Conservation (phyloP, 2,797 vertebrate species). For the Xenopus petersii region DNA sequence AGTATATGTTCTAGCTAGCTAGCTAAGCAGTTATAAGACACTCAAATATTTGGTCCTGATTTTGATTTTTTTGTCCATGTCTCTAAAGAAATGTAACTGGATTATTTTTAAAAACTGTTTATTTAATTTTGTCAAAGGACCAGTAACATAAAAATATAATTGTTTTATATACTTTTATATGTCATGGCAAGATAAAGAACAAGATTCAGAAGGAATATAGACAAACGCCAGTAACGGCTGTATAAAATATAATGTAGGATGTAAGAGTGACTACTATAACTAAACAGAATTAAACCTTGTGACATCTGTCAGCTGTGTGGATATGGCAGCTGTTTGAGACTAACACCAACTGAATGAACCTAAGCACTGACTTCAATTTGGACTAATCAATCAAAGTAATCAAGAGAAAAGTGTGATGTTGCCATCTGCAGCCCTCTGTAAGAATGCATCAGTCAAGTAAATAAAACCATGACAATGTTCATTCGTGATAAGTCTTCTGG, state of each 20-base stretch:
- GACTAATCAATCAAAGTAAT: conserved; percentile 48
- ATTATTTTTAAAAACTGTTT: no score
- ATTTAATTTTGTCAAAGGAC: no score
- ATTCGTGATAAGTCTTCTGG: conserved; percentile 41
- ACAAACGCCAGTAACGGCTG: conserved; percentile 3
- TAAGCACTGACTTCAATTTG: conserved; percentile 46
- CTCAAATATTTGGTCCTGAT: no score
- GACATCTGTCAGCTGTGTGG: conserved; percentile 44
- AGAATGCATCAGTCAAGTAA: conserved; percentile 46
- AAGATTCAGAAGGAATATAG: not conserved
- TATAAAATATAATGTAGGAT: conserved; percentile 20
- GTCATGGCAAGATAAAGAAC: no score
- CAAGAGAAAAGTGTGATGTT: conserved; percentile 39
- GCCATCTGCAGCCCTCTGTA: conserved; percentile 38
- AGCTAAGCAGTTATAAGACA: no score
- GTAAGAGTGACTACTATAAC: conserved; percentile 32
- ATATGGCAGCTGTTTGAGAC: conserved; percentile 41
- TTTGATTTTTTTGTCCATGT: no score
- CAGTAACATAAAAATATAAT: no score
- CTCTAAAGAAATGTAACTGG: no score
- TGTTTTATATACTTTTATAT: no score
- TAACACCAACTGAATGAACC: conserved; percentile 40
- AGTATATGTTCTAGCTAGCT: no score
- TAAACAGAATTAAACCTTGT: conserved; percentile 35
- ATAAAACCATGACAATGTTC: conserved; percentile 47